These are phyloP conservation scores for Rotaria magnacalcarata DNA, from an alignment of 2,888 invertebrate genomes.

Conservation along the genomic window DNA sequence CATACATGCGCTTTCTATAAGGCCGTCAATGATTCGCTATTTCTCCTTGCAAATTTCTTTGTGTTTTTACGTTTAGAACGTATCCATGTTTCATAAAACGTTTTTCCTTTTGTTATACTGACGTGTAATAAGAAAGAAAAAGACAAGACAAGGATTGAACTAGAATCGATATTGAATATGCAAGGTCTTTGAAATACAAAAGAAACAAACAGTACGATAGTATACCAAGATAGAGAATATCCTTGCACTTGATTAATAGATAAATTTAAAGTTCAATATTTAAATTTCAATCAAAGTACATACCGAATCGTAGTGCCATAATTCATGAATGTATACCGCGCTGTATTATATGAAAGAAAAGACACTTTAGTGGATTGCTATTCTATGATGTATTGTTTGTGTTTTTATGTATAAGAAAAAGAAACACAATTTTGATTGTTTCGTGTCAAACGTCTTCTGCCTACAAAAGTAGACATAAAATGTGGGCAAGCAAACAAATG, in stretches of 20 bases:
- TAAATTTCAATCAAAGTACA: not conserved
- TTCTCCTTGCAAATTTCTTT: not conserved
- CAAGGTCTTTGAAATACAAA: not conserved
- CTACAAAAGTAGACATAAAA: not conserved
- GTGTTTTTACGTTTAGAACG: not conserved
- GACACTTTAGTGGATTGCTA: not conserved
- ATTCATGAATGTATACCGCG: not conserved
- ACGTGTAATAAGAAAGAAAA: not conserved
- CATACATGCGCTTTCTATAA: not conserved
- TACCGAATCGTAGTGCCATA: not conserved
- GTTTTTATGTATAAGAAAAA: not conserved
- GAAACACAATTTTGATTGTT: not conserved
- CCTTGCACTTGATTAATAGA: no score
- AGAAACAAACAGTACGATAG: no score
- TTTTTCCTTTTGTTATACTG: no score
- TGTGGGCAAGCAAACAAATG: not conserved
- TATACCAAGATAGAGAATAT: no score
- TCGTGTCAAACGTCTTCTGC: not conserved
- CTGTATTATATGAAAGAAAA: not conserved
- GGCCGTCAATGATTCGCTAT: not conserved
- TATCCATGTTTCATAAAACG: not conserved
- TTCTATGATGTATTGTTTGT: not conserved
- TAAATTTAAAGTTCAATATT: no score
- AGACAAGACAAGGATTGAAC: not conserved
- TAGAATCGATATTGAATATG: not conserved